phyloP scores from a whole-genome alignment of 2,797 vertebrate species.

The Channallabes apus region DNA sequence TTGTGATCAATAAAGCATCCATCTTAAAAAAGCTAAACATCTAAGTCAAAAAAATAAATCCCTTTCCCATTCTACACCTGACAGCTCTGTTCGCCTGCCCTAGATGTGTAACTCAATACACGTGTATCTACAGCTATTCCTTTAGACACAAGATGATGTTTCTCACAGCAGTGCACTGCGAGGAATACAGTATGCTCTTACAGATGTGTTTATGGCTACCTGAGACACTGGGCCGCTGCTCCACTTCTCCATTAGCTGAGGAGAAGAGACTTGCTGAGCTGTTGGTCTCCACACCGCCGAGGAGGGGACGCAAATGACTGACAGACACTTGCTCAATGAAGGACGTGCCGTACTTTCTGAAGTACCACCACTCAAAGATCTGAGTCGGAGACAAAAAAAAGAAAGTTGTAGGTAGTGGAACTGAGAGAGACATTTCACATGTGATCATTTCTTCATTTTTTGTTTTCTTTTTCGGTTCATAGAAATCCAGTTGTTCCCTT shows the following conservation, averaged over 20 bases:
- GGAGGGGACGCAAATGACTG: constrained; percentile 90
- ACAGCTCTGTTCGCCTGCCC: neutral
- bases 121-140: neutral
- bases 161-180: too few relatives aligned
- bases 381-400: constrained; percentile 55
- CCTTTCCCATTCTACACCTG: neutral
- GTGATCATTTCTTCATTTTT: neutral
- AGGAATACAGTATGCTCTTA: neutral
- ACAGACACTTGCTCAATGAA: constrained; percentile 99
- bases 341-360: constrained; percentile 93
- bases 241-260: constrained; percentile 80
- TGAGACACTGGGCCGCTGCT: constrained; percentile 87
- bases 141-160: neutral
- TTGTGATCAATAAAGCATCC: too few relatives aligned
- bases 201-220: constrained; percentile 63
- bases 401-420: neutral
- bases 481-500: neutral
- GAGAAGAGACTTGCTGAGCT: constrained; percentile 80
- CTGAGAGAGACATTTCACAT: neutral
- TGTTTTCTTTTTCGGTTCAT: neutral
- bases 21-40: too few relatives aligned
- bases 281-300: constrained; percentile 87
- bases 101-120: too few relatives aligned
- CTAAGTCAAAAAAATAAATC: neutral
- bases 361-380: constrained; percentile 99